Conservation (phyloP, 2,888 invertebrate genomes). For the Dryobota labecula region DNA sequence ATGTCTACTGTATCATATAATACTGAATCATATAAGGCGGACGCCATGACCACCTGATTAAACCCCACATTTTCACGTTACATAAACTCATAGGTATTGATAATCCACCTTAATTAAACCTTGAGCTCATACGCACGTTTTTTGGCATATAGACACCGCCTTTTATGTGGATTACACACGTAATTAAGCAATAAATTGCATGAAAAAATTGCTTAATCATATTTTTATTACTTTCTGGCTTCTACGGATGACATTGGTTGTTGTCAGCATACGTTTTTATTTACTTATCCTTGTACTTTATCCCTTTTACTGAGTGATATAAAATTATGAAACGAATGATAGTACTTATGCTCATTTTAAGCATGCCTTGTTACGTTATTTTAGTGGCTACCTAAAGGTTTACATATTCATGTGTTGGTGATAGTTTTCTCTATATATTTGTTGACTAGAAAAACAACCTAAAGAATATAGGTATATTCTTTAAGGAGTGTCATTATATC, state of each 20-base stretch:
- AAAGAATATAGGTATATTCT: too few species aligned
- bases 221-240: constrained; percentile 57
- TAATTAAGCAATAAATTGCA: constrained; percentile 81
- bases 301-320: constrained; percentile 33
- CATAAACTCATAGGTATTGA: constrained; percentile 57
- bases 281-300: constrained; percentile 48
- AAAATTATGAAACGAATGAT: constrained; percentile 29
- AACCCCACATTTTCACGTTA: constrained; percentile 48
- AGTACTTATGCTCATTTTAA: constrained; percentile 29
- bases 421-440: constrained; percentile 35
- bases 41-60: constrained; percentile 47
- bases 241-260: constrained; percentile 60
- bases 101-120: constrained; percentile 54
- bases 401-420: constrained; percentile 31
- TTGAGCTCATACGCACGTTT: constrained; percentile 37
- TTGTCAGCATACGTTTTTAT: constrained; percentile 62
- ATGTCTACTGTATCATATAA: constrained; percentile 39
- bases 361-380: constrained; percentile 15
- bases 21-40: constrained; percentile 41
- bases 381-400: constrained; percentile 13
- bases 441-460: too few species aligned
- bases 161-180: constrained; percentile 75
- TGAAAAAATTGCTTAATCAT: constrained; percentile 75
- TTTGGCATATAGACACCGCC: constrained; percentile 63
- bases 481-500: too few species aligned